These are phyloP conservation scores for Podarcis siculus DNA, from an alignment of 2,797 vertebrate genomes.

Conservation along the genomic window DNA sequence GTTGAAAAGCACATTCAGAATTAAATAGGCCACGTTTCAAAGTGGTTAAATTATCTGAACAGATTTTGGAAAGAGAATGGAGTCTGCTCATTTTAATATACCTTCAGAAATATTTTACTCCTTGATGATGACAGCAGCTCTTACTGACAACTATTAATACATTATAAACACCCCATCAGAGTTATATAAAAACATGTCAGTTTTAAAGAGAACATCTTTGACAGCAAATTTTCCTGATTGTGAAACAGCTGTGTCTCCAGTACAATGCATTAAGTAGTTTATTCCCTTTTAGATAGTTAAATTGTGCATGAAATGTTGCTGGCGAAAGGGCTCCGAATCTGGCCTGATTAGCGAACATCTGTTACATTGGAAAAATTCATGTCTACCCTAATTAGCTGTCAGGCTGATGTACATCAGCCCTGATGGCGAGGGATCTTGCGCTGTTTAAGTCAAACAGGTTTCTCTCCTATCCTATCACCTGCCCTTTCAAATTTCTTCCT, in stretches of 20 bases:
- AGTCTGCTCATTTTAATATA: constrained; percentile 83
- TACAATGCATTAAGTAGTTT: constrained; percentile 99
- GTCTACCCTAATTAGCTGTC: constrained; percentile 99
- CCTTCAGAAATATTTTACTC: constrained; percentile 91
- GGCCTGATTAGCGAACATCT: constrained; percentile 99
- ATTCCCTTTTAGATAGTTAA: constrained; percentile 99
- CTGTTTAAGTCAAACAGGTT: constrained; percentile 94
- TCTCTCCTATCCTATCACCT: constrained; percentile 97
- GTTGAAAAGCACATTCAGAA: constrained; percentile 72
- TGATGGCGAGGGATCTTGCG: constrained; percentile 96
- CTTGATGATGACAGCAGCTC: constrained; percentile 93
- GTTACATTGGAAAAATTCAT: constrained; percentile 99
- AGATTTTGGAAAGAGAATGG: constrained; percentile 79
- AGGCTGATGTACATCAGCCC: constrained; percentile 97
- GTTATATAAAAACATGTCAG: constrained; percentile 99
- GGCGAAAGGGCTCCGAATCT: constrained; percentile 97
- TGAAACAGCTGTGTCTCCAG: constrained; percentile 99
- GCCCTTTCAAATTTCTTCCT: constrained; percentile 86
- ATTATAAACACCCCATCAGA: constrained; percentile 99
- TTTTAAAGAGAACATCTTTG: constrained; percentile 90
- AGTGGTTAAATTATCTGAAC: constrained; percentile 80
- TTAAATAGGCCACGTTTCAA: constrained; percentile 71
- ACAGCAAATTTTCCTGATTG: constrained; percentile 92
- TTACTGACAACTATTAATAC: constrained; percentile 95
- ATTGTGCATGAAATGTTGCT: constrained; percentile 99